Evolutionary conservation across 92 coral and sea anemone species (phyloP), one percentile per base, ranked within the genome.

Genomic region (Montipora capitata): DNA sequence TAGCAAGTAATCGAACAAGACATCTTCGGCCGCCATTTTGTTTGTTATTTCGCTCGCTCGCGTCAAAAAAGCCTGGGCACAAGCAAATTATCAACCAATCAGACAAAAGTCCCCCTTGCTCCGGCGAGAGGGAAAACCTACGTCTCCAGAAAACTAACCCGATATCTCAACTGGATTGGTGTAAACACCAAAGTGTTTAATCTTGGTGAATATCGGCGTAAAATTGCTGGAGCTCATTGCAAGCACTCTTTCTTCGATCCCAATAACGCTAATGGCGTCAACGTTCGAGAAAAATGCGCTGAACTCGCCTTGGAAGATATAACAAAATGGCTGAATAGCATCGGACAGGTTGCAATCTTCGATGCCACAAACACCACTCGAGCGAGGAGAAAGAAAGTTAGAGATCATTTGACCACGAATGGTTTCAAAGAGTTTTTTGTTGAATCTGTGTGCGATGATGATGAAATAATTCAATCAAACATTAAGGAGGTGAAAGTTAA

Each of bases 351-450:
- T 14, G 99, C 99, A 42, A 96, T 98, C 45, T 96, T 98, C 82
- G 99, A 98, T 89, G 95, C 99, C 11, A 98, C 99, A n/a, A 98
- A 98, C 85, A 95, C 98, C 16, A 96, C 99, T 74, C 94, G 98
- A 20, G 92, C 92, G 39, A 88, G 98, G 40, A 90, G 99, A 79
- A 81, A 91, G 80, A 87, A 87, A 64, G 96, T 98, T 7, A 49
- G 88, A 15, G 92, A 96, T 43, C 92, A 94, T 52, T 93, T 96
- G 40, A 74, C 62, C 18, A 57, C 86, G 35, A 74, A 94, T 76
- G 94, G 94, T 16, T 85, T 90, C 14, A 20, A 91, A 94, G 90
- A 80, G 3, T 90, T 97, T 65, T 97, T 97, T 75, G 89, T 97
- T 16, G 99, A 97, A 85, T 97, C 99, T 42, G 94, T 92, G 41